Evolutionary conservation across 1,140 invertebrate genomes (phyloP).

Genomic region (Spodoptera frugiperda): DNA sequence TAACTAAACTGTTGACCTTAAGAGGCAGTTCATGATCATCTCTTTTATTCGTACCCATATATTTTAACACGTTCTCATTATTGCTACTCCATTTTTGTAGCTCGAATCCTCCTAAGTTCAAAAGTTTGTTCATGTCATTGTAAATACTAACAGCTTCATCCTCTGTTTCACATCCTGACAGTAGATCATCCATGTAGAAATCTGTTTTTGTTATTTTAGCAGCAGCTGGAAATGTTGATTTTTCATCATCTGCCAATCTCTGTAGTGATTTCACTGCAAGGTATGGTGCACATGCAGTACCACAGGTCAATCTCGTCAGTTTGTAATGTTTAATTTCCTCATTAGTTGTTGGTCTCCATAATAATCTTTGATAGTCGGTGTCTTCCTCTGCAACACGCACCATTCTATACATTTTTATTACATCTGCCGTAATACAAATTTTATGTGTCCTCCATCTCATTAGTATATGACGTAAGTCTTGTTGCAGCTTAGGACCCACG

Average conservation of each 20-base stretch:
- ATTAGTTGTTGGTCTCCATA: too few species aligned
- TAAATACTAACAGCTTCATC: slow-evolving; percentile 50
- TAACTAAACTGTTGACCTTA: slow-evolving; percentile 48
- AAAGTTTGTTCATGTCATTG: slow-evolving; percentile 34
- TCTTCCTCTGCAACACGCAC: too few species aligned
- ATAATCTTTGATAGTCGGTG: too few species aligned
- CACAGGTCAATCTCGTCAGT: too few species aligned
- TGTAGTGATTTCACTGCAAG: neutral
- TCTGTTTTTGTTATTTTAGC: slow-evolving; percentile 49
- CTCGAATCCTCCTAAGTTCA: slow-evolving; percentile 44
- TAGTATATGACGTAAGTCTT: too few species aligned
- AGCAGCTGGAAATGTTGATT: slow-evolving; percentile 46
- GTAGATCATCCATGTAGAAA: slow-evolving; percentile 70
- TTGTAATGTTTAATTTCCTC: too few species aligned
- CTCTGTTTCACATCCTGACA: slow-evolving; percentile 54
- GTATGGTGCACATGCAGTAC: too few species aligned
- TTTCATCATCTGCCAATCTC: neutral
- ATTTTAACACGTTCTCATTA: slow-evolving; percentile 40
- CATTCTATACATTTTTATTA: too few species aligned
- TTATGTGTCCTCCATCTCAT: too few species aligned
- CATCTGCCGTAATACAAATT: too few species aligned
- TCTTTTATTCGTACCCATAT: slow-evolving; percentile 4
- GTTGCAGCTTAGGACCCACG: too few species aligned
- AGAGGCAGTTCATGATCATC: neutral
- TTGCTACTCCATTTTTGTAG: slow-evolving; percentile 59